Percentiles rank a stretch among this genome's conserved stretches.
phyloP scores from a whole-genome alignment of 2,113 vertebrate species.

The Varanus salvator region DNA sequence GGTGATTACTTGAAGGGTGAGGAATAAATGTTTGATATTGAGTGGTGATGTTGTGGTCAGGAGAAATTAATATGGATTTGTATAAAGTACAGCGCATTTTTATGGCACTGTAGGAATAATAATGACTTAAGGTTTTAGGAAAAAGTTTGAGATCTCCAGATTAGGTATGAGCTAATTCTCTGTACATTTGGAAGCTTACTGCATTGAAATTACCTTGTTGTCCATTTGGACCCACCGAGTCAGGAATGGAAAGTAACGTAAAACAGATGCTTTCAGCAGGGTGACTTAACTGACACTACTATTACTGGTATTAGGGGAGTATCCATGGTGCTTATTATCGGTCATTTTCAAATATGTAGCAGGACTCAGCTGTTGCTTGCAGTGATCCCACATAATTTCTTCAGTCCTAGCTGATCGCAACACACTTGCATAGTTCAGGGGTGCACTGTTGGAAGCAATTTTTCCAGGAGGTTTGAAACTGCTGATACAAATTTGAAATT shows the following conservation, averaged over 20 bases:
- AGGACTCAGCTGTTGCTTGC: background rate
- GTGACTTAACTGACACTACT: conserved; percentile 2
- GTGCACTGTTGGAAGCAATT: background rate
- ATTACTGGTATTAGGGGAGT: background rate
- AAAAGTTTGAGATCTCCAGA: conserved; percentile 4
- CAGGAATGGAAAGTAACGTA: background rate
- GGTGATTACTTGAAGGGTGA: conserved; percentile 6
- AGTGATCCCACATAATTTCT: conserved; percentile 10
- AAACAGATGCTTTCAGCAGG: background rate
- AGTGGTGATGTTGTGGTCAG: background rate
- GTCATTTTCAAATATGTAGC: conserved; percentile 23
- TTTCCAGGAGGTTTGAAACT: conserved; percentile 3
- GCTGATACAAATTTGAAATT: background rate
- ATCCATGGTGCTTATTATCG: conserved; percentile 16
- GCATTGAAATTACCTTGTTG: background rate
- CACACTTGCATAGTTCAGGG: background rate
- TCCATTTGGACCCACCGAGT: conserved; percentile 16
- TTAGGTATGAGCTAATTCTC: background rate
- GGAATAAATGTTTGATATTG: background rate
- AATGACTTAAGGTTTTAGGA: background rate
- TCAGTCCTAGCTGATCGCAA: background rate
- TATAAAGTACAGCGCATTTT: background rate
- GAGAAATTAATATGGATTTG: background rate
- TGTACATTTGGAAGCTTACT: background rate
- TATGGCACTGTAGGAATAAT: conserved; percentile 4